A percentile compares a stretch with the other conserved stretches of the same genome.
These are phyloP conservation scores for Ciconia boyciana DNA, from an alignment of 2,113 vertebrate species.

Conservation along the genomic window DNA sequence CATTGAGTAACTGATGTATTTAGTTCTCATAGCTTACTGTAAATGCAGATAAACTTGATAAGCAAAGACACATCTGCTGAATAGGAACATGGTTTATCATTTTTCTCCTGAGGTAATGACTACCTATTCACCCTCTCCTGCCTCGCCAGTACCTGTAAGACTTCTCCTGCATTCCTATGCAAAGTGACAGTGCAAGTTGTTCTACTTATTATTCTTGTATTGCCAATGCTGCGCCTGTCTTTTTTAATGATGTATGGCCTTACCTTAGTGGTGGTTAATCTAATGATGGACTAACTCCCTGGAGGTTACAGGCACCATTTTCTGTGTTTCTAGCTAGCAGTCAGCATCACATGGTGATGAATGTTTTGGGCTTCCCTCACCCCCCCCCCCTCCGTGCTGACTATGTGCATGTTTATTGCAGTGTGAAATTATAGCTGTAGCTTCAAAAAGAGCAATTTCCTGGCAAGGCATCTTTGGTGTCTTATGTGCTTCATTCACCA, in stretches of 20 bases:
- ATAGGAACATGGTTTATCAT: background rate
- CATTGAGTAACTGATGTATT: slow-evolving; percentile 17
- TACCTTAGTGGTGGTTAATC: slow-evolving; percentile 53
- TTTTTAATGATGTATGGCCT: slow-evolving; percentile 51
- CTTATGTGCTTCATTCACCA: background rate
- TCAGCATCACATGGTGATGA: slow-evolving; percentile 32
- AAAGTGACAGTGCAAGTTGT: slow-evolving; percentile 18
- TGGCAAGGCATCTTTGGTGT: background rate
- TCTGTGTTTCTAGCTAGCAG: slow-evolving; percentile 41
- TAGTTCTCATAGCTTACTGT: background rate
- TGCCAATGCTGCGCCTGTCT: background rate
- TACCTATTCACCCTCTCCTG: background rate
- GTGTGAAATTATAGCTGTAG: background rate
- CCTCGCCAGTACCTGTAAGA: background rate
- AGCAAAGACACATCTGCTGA: background rate
- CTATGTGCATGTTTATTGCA: background rate
- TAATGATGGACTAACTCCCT: slow-evolving; percentile 58
- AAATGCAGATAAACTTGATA: slow-evolving; percentile 21
- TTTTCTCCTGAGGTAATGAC: slow-evolving; percentile 18
- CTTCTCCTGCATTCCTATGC: background rate
- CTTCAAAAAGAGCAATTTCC: background rate
- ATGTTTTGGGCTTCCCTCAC: background rate
- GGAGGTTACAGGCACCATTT: slow-evolving; percentile 49
- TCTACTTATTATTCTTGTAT: slow-evolving; percentile 40
- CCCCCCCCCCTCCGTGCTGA: background rate